Evolutionary conservation across 2,113 vertebrate species (phyloP), one percentile per base, ranked within the genome.

Genomic region (Siphamia tubifer): DNA sequence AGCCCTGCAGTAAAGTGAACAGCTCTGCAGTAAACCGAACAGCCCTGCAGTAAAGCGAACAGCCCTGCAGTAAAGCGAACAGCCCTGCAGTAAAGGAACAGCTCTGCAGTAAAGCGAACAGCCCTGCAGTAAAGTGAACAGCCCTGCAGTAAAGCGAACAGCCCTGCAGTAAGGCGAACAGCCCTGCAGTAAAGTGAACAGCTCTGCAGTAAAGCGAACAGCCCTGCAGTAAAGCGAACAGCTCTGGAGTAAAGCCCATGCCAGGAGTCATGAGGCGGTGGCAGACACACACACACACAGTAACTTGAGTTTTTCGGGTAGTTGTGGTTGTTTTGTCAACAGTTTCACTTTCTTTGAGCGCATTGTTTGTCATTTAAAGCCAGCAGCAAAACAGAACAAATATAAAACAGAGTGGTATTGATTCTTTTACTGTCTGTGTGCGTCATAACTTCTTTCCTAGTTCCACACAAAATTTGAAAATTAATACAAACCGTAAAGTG

Each of bases 181-280:
- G n/a, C n/a, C n/a, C 52, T 19, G 10, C 15, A 23, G 30, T 13
- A 25, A 25, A 13, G 24, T 32, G 34, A 58, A 70, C 68, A n/a
- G n/a, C n/a, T n/a, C 52, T 19, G 10, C 15, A 23, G 30, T 13
- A 25, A 25, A 13, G 24, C 44, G 34, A 58, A 70, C 68, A n/a
- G n/a, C n/a, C n/a, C 52, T 19, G 10, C 15, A 23, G 30, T 13
- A 25, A 25, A 13, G 24, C 44, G 34, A 58, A 70, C 68, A 64
- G 38, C n/a, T n/a, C n/a, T n/a, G 55, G 86, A 87, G 71, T 90
- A 90, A 93, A 93, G 92, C 91, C 90, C 93, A 87, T 92, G 91
- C 93, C 92, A 91, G 93, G 53, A 86, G 71, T 81, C 79, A 64
- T 66, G 81, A 77, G 79, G 85, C 8, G 75, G 60, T 68, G 77